Evolutionary conservation across 2,888 invertebrate species (phyloP).

Genomic region (Nomada lathburiana): DNA sequence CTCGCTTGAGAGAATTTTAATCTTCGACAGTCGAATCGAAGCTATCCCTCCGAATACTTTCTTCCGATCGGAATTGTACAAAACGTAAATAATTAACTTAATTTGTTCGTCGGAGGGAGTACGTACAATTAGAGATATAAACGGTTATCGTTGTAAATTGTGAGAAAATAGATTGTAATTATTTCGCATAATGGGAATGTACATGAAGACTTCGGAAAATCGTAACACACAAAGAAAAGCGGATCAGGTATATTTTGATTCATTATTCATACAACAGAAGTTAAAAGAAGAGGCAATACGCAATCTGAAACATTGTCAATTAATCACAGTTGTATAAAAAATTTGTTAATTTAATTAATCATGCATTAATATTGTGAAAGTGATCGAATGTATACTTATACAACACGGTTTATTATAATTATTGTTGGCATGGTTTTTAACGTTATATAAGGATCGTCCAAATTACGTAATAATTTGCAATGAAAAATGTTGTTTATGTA

Average conservation of each 20-base stretch:
- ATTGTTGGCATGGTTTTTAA: too few relatives aligned
- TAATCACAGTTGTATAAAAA: background rate
- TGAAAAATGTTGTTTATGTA: too few relatives aligned
- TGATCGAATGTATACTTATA: too few relatives aligned
- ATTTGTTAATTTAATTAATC: too few relatives aligned
- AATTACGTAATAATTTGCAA: too few relatives aligned
- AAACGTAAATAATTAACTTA: background rate
- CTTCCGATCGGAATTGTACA: background rate
- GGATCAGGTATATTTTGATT: conserved; percentile 27
- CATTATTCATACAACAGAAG: too few relatives aligned
- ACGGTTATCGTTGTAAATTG: background rate
- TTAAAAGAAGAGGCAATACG: background rate
- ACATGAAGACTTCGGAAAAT: conserved; percentile 23
- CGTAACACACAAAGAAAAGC: conserved; percentile 7
- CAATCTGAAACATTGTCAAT: background rate
- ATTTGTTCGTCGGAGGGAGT: background rate
- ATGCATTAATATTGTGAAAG: too few relatives aligned
- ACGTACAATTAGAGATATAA: background rate
- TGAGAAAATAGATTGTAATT: too few relatives aligned
- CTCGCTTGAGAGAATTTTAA: conserved; percentile 27
- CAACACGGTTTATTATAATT: too few relatives aligned
- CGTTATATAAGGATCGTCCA: too few relatives aligned
- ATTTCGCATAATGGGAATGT: conserved; percentile 42
- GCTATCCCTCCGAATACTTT: conserved; percentile 2
- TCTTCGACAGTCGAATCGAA: conserved; percentile 24